Base-by-base conservation (phyloP, 2,113 vertebrate species). In the Mohoua ochrocephala region DNA sequence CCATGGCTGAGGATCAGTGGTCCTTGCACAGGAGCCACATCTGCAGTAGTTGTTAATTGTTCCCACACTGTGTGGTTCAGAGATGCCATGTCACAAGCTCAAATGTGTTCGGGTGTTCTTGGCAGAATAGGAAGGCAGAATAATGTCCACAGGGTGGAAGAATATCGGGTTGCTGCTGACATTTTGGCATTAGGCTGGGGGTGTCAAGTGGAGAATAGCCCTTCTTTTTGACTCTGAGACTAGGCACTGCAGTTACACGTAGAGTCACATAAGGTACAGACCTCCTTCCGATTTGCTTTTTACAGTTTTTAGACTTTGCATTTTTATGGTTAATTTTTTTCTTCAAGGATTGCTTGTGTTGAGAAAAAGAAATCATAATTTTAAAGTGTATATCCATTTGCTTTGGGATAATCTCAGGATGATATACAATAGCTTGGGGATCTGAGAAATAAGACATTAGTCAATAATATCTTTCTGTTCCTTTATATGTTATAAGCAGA, bases 1-100 rank as follows among this genome's bases (percentile, higher is more conserved):
- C 37, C 2, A 0, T 26, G 50, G 12, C 0, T 77, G 50, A 22
- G 28, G 17, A 41, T 69, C 67, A 39, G 28, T 0, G 1, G 21
- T 42, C 28, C 27, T 76, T 27, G 52, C 27, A 5, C 23, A 37
- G 49, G 27, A 76, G 7, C 15, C 9, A 5, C 0, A 0, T n/a
- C 24, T 63, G 2, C 5, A 5, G 33, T 12, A 21, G 7, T 27
- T 45, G 18, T 35, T 31, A 21, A 1, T 35, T 30, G 15, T n/a
- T 54, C 44, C 39, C 49, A 21, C 2, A 1, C n/a, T 5, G 2
- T 10, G 21, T 24, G 13, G 26, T 19, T 63, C 44, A 24, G 70
- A 60, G 75, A 20, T 33, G n/a, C 42, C 42, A 0, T 10, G 11
- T 44, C 35, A 52, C 5, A 49, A 33, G 6, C 35, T 63, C 17